A percentile compares a stretch with the other conserved stretches of the same genome.
Evolutionary conservation across 30 jellyfish, hydroid and myxozoan species (phyloP).

Genomic region (Cassiopea andromeda): DNA sequence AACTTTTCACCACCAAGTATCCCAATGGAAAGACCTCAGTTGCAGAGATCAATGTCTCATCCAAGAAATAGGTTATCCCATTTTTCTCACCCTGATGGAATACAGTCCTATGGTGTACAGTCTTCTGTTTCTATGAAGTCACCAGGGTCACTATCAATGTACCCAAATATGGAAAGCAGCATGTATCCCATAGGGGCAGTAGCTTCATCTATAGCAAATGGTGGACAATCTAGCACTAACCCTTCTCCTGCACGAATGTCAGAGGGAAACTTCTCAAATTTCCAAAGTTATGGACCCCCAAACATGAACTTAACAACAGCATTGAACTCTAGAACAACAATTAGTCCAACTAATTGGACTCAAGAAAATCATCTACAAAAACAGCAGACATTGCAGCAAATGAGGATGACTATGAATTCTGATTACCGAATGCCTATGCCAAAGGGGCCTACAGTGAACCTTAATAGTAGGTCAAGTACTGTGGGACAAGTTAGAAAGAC

Average conservation of each 20-base stretch:
- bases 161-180: constrained; percentile 33
- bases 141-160: constrained; percentile 64
- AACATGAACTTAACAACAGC: constrained; percentile 59
- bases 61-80: constrained; percentile 69
- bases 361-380: constrained; percentile 62
- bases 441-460: constrained; percentile 61
- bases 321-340: constrained; percentile 43
- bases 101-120: constrained; percentile 33
- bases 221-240: constrained; percentile 36
- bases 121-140: constrained; percentile 52
- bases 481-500: constrained; percentile 49
- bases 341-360: constrained; percentile 64
- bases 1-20: constrained; percentile 60
- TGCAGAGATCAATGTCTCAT: constrained; percentile 69
- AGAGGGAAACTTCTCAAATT: constrained; percentile 26
- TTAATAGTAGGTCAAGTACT: constrained; percentile 30
- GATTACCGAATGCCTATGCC: constrained; percentile 53
- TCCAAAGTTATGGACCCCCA: constrained; percentile 72
- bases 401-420: constrained; percentile 57
- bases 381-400: constrained; percentile 61
- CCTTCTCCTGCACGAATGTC: constrained; percentile 26
- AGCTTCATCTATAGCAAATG: constrained; percentile 45
- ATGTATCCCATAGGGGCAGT: constrained; percentile 51
- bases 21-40: constrained; percentile 63
- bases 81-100: constrained; percentile 65